Evolutionary conservation across 2,888 invertebrate genomes (phyloP), one percentile per base, ranked within the genome.

Genomic region (Meloe dianella): DNA sequence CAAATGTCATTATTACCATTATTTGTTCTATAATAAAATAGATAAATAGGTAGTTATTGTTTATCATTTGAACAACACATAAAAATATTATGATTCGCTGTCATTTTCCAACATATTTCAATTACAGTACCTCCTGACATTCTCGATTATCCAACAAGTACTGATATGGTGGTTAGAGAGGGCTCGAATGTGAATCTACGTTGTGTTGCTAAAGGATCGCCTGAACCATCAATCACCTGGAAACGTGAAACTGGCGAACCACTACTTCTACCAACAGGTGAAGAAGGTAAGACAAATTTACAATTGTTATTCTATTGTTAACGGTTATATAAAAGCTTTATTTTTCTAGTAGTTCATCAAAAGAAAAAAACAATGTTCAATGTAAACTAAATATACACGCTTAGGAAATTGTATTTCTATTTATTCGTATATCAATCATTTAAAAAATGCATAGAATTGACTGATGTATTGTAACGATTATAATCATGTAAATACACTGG

Each of bases 141-240:
- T 78, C 85, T 94, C 81, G 94, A 94, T 85, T 91, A 92, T 80
- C 92, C 93, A 51, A 94, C 94, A 61, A 94, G 93, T 81, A 91
- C 92, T 72, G 94, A 95, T 84, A 92, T 93, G 87, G 90, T 92
- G 69, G 94, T 94, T 9, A 85, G 92, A 38, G 96, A 95, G 83
- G 95, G 95, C 24, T 91, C 91, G 72, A 95, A 94, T 79, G 94
- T 96, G 63, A 92, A 92, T 66, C 86, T 97, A 63, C 88, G 90
- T 17, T 97, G 96, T 81, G 93, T 93, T 14, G 96, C 95, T 0
- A 92, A 92, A 63, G 95, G 96, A 6, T 91, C 93, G 20, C 96
- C 96, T 0, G 86, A 89, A 61, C 96, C 97, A 0, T 90, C 88
- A 14, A 94, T 96, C 72, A 92, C 91, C 64, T 97, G 97, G 97